Conservation (phyloP, 1,140 invertebrate genomes). For the Drosophila micromelanica region DNA sequence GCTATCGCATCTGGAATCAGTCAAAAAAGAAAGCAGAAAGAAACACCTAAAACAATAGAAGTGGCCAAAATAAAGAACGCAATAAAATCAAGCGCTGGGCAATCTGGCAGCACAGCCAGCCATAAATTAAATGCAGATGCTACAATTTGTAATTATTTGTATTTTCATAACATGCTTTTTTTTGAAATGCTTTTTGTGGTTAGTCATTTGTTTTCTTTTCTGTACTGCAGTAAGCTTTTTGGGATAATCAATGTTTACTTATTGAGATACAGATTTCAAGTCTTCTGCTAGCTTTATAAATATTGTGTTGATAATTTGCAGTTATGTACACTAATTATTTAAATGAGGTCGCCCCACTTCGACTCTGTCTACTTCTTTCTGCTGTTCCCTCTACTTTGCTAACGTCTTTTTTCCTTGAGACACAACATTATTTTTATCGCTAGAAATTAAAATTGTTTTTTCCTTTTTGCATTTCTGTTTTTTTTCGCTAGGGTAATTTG, state of each 20-base stretch:
- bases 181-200: background rate
- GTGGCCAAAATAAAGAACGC: slow-evolving; percentile 39
- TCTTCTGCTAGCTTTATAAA: too few species aligned
- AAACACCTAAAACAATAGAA: slow-evolving; percentile 7
- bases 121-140: slow-evolving; percentile 70
- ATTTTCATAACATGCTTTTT: background rate
- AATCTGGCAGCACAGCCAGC: slow-evolving; percentile 64
- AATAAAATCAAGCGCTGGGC: slow-evolving; percentile 66
- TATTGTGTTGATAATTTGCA: too few species aligned
- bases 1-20: slow-evolving; percentile 41
- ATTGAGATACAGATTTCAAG: background rate
- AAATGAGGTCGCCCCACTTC: background rate
- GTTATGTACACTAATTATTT: background rate
- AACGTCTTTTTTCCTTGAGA: slow-evolving; percentile 2
- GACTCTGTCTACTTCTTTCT: background rate
- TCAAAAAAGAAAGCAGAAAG: slow-evolving; percentile 21
- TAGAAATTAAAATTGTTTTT: slow-evolving; percentile 26
- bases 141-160: slow-evolving; percentile 50
- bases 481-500: slow-evolving; percentile 56
- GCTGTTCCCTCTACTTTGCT: slow-evolving; percentile 9
- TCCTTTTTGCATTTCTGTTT: slow-evolving; percentile 25
- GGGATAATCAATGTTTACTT: slow-evolving; percentile 4
- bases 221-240: background rate
- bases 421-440: background rate
- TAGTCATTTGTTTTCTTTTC: background rate